These are phyloP conservation scores for Halichondria panicea DNA, from an alignment of 37 sponge, comb jelly and placozoan genomes.

Conservation along the genomic window DNA sequence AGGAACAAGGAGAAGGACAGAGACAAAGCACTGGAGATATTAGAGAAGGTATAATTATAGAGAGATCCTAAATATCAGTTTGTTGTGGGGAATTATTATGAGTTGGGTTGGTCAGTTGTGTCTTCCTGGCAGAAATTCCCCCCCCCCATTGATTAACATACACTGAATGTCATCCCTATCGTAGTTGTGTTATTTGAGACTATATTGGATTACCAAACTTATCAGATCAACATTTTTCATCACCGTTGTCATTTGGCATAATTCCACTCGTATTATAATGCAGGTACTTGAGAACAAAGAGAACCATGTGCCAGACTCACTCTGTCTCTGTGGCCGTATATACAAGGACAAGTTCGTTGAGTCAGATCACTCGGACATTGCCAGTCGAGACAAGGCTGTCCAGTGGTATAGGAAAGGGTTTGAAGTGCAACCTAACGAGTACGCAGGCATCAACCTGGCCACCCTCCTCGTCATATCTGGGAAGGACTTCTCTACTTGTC, in stretches of 20 bases:
- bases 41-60: constrained; percentile 71
- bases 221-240: background rate
- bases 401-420: constrained; percentile 87
- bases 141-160: background rate
- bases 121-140: background rate
- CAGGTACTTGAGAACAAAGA: constrained; percentile 68
- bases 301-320: constrained; percentile 84
- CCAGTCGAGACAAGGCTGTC: constrained; percentile 60
- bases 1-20: constrained; percentile 66
- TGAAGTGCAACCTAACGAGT: constrained; percentile 81
- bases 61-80: no score
- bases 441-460: constrained; percentile 88
- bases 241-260: background rate
- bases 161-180: no score
- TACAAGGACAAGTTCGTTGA: constrained; percentile 90
- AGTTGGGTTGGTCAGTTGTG: no score
- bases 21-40: constrained; percentile 64
- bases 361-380: constrained; percentile 61
- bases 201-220: no score
- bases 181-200: no score
- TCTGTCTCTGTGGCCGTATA: constrained; percentile 90
- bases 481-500: constrained; percentile 36
- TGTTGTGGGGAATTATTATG: no score
- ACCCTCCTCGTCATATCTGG: constrained; percentile 83
- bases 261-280: background rate